Evolutionary conservation across 2,888 invertebrate species (phyloP), one percentile per base, ranked within the genome.

Genomic region (Tenthredo notha): DNA sequence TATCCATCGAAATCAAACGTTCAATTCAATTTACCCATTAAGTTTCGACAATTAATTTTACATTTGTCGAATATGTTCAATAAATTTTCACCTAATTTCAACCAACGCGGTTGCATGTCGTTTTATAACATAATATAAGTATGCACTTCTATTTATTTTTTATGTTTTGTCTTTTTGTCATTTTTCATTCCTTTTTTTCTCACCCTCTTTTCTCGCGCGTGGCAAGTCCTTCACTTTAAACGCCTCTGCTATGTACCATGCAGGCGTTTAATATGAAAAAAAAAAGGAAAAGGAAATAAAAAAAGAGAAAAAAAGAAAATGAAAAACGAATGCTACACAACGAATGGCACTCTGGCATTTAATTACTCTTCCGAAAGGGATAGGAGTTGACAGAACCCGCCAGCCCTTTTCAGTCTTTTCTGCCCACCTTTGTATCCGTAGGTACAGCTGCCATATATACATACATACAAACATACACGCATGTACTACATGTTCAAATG

Each of bases 371-470:
- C 25, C 72, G 72, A 74, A 43, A 74, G 72, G 40, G 72, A 43
- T 74, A 74, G 72, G 72, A 74, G 72, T 67, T 67, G 67, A 67
- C 67, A 67, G 67, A 67, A 67, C 67, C 67, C 25, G 61, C 61
- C 67, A 67, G 43, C 40, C 40, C 72, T 74, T 74, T 43, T 43
- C 72, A 43, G 72, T 43, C 72, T 43, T 43, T 43, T 67, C 72
- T 15, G 10, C 72, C 43, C 72, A 74, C 67, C 67, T 67, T 67
- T 67, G 67, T 67, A 67, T 25, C 33, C 1, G 67, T 67, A 15
- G 6, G 18, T 33, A 33, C 15, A 67, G 18, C 33, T 33, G 54
- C 54, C 54, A 54, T 54, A 54, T n/a, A 54, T 50, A 50, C 50
- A 50, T 50, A 50, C 18, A 50, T 50, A 50, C 18, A 50, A 6